These are phyloP conservation scores for Dasyornis broadbenti DNA, from an alignment of 2,113 vertebrate genomes.

Conservation along the genomic window DNA sequence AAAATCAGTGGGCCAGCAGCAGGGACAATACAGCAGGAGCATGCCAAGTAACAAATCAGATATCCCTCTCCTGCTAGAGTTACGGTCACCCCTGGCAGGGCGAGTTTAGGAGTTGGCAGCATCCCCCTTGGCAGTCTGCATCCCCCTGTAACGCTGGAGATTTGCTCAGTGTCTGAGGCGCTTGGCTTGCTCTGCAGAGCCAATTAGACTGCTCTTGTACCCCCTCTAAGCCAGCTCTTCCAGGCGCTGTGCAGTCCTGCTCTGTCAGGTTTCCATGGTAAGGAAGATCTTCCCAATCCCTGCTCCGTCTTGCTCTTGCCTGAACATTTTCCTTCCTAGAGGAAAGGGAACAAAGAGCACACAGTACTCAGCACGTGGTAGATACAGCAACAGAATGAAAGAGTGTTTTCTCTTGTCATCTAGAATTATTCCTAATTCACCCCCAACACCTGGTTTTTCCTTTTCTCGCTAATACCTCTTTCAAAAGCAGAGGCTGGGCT, in stretches of 20 bases:
- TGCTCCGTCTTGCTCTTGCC: background rate
- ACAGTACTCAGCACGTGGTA: fast-evolving
- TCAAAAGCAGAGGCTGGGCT: background rate
- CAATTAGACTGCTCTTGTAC: background rate
- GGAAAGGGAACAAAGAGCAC: background rate
- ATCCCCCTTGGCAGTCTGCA: background rate
- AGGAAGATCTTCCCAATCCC: background rate
- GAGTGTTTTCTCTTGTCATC: background rate
- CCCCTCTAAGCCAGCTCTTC: background rate
- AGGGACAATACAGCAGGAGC: background rate
- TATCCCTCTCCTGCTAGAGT: background rate
- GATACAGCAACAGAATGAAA: fast-evolving
- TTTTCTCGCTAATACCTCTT: background rate
- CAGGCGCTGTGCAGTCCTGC: background rate
- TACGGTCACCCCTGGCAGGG: background rate
- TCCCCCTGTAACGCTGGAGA: background rate
- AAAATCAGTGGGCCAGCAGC: background rate
- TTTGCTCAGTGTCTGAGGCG: background rate
- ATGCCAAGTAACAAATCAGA: conserved; percentile 22
- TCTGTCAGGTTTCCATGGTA: fast-evolving
- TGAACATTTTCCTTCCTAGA: background rate
- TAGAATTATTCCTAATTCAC: background rate
- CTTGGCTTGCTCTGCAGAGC: background rate
- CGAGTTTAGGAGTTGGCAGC: background rate
- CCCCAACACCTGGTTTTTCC: background rate